These are phyloP conservation scores for Drosophila villosipedis DNA, from an alignment of 2,888 invertebrate species.

Conservation along the genomic window DNA sequence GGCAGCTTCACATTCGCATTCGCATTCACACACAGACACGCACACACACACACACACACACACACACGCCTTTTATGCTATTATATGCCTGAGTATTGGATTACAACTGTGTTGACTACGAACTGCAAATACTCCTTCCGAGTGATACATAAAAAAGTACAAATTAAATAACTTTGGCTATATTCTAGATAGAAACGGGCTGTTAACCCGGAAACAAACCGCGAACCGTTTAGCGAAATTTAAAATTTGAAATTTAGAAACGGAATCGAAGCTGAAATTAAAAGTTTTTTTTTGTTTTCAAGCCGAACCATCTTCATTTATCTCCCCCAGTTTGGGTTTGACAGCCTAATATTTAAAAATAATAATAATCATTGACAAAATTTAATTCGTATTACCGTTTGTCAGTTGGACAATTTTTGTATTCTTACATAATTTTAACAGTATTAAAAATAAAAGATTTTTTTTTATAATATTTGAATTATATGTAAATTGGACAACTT, in stretches of 20 bases:
- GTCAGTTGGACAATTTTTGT: neutral
- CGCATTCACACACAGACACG: constrained; percentile 19
- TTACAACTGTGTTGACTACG: neutral
- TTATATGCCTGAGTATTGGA: constrained; percentile 3
- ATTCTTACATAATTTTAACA: neutral
- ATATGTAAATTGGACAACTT: neutral
- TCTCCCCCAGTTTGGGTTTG: neutral
- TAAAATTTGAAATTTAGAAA: neutral
- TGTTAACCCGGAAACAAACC: neutral
- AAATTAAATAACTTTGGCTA: neutral
- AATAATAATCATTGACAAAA: neutral
- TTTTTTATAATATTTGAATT: neutral
- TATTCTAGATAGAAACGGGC: neutral
- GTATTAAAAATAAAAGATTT: neutral
- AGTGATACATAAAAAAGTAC: neutral
- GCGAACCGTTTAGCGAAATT: neutral
- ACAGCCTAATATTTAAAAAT: neutral
- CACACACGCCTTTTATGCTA: constrained; percentile 7
- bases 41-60: constrained; percentile 8
- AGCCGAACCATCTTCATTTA: neutral
- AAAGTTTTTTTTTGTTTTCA: neutral
- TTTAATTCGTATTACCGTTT: neutral
- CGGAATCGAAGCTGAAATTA: neutral
- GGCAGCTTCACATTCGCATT: constrained; percentile 53
- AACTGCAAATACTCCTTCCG: constrained; percentile 13